These are phyloP conservation scores for Proteles cristata DNA, from an alignment of 2,113 vertebrate genomes.

Conservation along the genomic window DNA sequence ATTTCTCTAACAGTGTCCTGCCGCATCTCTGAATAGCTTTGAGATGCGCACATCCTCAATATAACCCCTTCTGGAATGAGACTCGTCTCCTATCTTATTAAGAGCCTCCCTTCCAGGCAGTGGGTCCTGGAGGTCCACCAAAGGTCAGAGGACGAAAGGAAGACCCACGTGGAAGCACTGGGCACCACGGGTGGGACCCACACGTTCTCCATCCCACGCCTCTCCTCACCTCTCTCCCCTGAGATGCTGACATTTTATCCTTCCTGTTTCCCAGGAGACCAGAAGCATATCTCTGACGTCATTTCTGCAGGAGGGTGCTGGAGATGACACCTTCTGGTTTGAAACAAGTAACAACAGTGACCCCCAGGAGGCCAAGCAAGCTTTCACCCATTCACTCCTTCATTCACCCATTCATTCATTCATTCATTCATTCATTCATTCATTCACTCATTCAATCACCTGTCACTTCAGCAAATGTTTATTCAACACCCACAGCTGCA, in stretches of 20 bases:
- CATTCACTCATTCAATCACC: neutral
- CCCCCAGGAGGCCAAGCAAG: neutral
- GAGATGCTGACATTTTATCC: neutral
- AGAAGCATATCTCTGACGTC: neutral
- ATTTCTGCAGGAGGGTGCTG: neutral
- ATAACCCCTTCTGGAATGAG: neutral
- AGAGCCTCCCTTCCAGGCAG: neutral
- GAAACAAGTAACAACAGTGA: too few relatives aligned
- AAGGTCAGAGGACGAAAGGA: neutral
- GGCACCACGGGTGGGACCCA: neutral
- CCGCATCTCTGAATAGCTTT: neutral
- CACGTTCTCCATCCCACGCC: accelerated
- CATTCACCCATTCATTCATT: neutral
- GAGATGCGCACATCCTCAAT: too few relatives aligned
- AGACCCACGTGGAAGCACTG: neutral
- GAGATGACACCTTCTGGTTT: neutral
- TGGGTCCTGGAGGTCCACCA: too few relatives aligned
- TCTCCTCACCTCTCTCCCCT: too few relatives aligned
- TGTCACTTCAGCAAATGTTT: neutral
- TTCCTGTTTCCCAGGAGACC: neutral
- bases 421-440: neutral
- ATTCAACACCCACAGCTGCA: neutral
- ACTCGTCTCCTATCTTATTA: neutral
- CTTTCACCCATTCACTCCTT: neutral
- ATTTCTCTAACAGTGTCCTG: neutral